phyloP scores from a whole-genome alignment of 2,797 vertebrate species.

The Limnodromus scolopaceus region DNA sequence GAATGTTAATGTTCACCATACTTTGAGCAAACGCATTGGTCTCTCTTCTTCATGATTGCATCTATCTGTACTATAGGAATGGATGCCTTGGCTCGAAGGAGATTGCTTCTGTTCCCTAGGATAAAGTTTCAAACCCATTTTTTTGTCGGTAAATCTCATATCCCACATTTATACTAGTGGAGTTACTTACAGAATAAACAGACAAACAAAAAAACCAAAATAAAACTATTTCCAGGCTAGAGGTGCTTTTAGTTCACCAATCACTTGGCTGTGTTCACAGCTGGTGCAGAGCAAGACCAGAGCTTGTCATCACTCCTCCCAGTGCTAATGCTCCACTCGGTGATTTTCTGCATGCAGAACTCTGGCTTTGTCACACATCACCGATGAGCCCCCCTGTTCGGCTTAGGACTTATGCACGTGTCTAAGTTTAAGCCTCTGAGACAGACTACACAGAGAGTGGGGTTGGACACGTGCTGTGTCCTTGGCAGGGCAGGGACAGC shows the following conservation, averaged over 20 bases:
- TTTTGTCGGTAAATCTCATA: background rate
- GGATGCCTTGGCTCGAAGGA: background rate
- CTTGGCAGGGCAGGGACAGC: background rate
- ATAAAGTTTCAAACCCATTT: background rate
- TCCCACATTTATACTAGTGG: background rate
- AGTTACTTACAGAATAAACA: background rate
- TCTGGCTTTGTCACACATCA: background rate
- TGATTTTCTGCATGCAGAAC: background rate
- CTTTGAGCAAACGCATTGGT: background rate
- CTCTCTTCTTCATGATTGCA: background rate
- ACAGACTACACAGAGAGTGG: fast-evolving
- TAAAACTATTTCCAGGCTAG: background rate
- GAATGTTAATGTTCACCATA: background rate
- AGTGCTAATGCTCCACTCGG: background rate
- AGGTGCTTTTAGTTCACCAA: background rate
- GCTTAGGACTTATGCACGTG: background rate
- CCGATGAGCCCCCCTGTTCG: background rate
- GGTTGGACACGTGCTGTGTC: fast-evolving
- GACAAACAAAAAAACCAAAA: background rate
- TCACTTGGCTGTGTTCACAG: background rate
- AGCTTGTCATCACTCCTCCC: background rate
- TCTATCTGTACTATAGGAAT: background rate
- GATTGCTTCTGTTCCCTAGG: background rate
- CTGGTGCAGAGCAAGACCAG: background rate
- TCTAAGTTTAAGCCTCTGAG: background rate